Base-by-base conservation (phyloP, 1,140 invertebrate genomes). In the Drosophila mauritiana region DNA sequence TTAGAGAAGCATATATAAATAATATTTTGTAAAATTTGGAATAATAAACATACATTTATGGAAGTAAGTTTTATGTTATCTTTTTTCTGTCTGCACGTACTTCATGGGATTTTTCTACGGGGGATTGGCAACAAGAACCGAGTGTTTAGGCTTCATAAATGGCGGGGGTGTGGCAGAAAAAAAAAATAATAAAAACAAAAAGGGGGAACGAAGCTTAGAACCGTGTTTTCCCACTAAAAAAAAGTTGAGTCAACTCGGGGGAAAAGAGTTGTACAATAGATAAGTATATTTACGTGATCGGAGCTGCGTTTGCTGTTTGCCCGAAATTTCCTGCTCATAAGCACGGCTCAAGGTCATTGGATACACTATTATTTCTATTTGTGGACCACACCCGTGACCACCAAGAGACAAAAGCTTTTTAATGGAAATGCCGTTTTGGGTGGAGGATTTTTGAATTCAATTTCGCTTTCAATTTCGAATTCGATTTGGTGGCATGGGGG, bases 301-400 rank as follows among this genome's bases (percentile, higher is more conserved):
- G 64, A 52, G 64, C 27, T 43, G 45, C 17, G 36, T 65, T 64
- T 31, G 45, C 36, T 27, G 36, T 48, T 51, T 22, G 64, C 31
- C 39, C 27, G 37, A 67, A 36, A 45, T 68, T 68, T 68, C 61
- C 61, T 67, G 61, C 43, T 65, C 27, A 52, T 45, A 67, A 68
- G 64, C 64, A 68, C 46, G 64, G 31, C 64, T 65, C 64, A 68
- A 68, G 64, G 64, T 68, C 64, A 37, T 27, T 65, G 61, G 34
- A 27, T 42, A 67, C 59, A 65, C 25, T 20, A 8, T 15, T 11
- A 12, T 34, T 22, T 15, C 6, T 39, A 20, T n/a, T 15, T 37
- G 13, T n/a, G 8, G 40, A 17, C 61, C 62, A 62, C 62, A 46
- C 57, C 62, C 62, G 31, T 27, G 59, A 10, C 12, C 22, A 10